These are phyloP conservation scores for Xylocopa sonorina DNA, from an alignment of 1,140 invertebrate species.

Conservation along the genomic window DNA sequence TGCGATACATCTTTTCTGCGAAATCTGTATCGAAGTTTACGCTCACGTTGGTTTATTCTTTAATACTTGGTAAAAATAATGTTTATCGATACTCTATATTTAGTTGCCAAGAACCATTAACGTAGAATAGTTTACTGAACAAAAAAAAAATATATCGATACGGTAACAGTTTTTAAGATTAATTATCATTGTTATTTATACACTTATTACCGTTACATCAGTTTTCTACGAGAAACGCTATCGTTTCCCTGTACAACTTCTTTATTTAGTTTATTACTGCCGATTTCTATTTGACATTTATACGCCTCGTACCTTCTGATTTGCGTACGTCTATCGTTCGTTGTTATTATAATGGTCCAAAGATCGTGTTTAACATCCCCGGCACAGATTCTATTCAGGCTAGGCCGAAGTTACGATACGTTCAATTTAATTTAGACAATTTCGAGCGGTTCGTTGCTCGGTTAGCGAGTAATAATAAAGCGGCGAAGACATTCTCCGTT, in stretches of 20 bases:
- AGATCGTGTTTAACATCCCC: constrained; percentile 3
- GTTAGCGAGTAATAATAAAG: background rate
- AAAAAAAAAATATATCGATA: constrained; percentile 7
- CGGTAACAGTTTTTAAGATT: background rate
- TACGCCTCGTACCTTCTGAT: no score
- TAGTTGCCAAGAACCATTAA: background rate
- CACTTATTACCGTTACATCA: background rate
- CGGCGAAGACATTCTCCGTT: background rate
- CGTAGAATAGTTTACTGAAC: background rate
- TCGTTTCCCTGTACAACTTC: background rate
- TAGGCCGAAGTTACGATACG: background rate
- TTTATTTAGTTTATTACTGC: background rate
- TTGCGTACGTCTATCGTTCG: background rate
- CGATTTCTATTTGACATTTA: no score
- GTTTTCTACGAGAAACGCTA: background rate
- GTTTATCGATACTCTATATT: background rate
- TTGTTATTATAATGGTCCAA: constrained; percentile 19
- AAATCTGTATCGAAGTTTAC: background rate
- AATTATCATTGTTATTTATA: background rate
- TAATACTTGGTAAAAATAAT: background rate
- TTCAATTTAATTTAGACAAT: background rate
- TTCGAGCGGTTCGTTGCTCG: background rate
- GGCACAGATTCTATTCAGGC: background rate
- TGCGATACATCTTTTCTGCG: constrained; percentile 9
- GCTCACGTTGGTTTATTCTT: background rate